These are phyloP conservation scores for Volucella bombylans DNA, from an alignment of 2,888 invertebrate genomes.

Conservation along the genomic window DNA sequence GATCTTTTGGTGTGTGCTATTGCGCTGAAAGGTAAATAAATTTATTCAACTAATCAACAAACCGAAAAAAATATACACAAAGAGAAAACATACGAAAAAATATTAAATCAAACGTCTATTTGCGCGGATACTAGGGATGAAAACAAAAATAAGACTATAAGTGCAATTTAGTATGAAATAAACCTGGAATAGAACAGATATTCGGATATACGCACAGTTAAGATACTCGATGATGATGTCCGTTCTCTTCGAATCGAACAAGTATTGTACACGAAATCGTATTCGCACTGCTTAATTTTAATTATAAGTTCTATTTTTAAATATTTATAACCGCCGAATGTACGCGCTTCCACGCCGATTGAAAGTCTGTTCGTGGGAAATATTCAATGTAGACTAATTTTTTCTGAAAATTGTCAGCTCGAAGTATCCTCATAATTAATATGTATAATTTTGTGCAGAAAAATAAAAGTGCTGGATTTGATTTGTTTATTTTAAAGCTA, in stretches of 20 bases:
- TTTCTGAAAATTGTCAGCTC: slow-evolving; percentile 30
- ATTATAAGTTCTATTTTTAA: slow-evolving; percentile 42
- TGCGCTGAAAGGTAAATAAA: slow-evolving; percentile 10
- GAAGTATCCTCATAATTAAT: slow-evolving; percentile 16
- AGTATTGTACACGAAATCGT: neutral
- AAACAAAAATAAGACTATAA: no score
- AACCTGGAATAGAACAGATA: neutral
- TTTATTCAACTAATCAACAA: slow-evolving; percentile 11
- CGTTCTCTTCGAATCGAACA: slow-evolving; percentile 13
- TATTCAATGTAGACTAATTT: slow-evolving; percentile 60
- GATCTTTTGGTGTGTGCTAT: neutral
- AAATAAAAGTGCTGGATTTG: neutral
- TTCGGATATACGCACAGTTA: slow-evolving; percentile 41
- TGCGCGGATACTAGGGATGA: neutral
- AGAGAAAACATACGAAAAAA: neutral
- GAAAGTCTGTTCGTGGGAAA: slow-evolving; percentile 48
- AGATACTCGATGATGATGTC: no score
- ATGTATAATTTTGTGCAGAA: slow-evolving; percentile 12
- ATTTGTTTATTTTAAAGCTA: neutral
- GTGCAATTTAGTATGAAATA: slow-evolving; percentile 22
- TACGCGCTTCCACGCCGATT: slow-evolving; percentile 1
- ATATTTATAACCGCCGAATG: slow-evolving; percentile 13
- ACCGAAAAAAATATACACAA: neutral
- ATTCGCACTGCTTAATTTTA: neutral
- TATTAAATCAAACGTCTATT: slow-evolving; percentile 3